Percentiles rank a stretch among this genome's conserved stretches.
Evolutionary conservation across 1,140 invertebrate genomes (phyloP).

Genomic region (Drosophila santomea): DNA sequence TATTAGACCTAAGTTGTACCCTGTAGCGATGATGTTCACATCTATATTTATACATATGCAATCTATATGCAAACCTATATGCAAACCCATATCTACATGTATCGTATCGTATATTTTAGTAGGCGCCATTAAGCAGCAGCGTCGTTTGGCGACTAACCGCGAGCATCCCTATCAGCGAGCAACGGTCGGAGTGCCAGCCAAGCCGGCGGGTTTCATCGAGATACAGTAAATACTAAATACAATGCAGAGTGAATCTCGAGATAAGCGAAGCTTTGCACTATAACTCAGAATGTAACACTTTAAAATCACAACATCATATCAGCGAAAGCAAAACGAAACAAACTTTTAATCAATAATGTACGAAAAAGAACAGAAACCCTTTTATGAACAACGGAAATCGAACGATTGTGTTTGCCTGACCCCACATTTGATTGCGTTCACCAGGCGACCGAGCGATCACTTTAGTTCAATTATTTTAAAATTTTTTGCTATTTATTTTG

Average conservation of each 20-base stretch:
- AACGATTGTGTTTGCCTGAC: slow-evolving; percentile 3
- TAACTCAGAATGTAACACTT: slow-evolving; percentile 13
- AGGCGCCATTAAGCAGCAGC: slow-evolving; percentile 87
- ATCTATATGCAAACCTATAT: slow-evolving; percentile 42
- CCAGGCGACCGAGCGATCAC: slow-evolving; percentile 19
- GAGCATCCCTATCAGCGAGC: slow-evolving; percentile 97
- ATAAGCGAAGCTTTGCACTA: not conserved
- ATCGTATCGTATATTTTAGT: slow-evolving; percentile 85
- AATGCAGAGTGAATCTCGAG: slow-evolving; percentile 54
- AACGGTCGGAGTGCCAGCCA: slow-evolving; percentile 91
- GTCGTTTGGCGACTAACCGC: slow-evolving; percentile 91
- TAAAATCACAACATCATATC: slow-evolving; percentile 6
- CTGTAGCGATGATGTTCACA: slow-evolving; percentile 45
- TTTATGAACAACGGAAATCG: slow-evolving; percentile 2
- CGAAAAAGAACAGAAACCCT: not conserved
- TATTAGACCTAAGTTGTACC: slow-evolving; percentile 43
- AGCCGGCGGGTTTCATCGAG: slow-evolving; percentile 84
- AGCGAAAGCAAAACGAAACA: slow-evolving; percentile 10
- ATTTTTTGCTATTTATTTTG: slow-evolving; percentile 50
- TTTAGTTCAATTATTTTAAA: slow-evolving; percentile 52
- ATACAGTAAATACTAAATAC: slow-evolving; percentile 68
- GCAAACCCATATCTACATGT: slow-evolving; percentile 71
- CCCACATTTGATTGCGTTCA: slow-evolving; percentile 4
- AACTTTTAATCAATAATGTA: slow-evolving; percentile 3
- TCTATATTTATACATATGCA: slow-evolving; percentile 51